Base-by-base conservation (phyloP, 2,888 invertebrate genomes). In the Caenorhabditis japonica region DNA sequence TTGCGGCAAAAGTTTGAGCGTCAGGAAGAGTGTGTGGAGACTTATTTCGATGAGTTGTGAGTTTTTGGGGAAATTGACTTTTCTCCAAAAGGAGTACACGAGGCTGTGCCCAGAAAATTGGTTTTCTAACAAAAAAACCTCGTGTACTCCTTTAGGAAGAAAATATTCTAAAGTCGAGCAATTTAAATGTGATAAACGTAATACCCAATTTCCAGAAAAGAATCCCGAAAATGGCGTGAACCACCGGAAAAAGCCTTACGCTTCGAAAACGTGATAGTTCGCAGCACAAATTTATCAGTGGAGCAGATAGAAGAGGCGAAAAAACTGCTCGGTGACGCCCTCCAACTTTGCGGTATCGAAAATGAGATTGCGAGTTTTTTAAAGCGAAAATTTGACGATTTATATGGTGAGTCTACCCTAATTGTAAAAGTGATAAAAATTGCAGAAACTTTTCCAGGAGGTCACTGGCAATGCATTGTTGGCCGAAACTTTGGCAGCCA, bases 401-500 rank as follows among this genome's bases (percentile, higher is more conserved):
- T 55, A 25, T 70, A 72, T 44, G 79, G 76, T 76, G 27, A 46
- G 76, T 52, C 30, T 30, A n/a, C n/a, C n/a, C n/a, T n/a, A n/a
- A n/a, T n/a, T n/a, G n/a, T n/a, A n/a, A n/a, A n/a, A n/a, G n/a
- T n/a, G n/a, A n/a, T n/a, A n/a, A n/a, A n/a, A n/a, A n/a, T n/a
- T n/a, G n/a, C n/a, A n/a, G n/a, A n/a, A n/a, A n/a, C n/a, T 44
- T n/a, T 47, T 75, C 3, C 41, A 74, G 77, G 77, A 30, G 61
- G 68, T 13, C 69, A 60, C 23, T 79, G 79, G 79, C 71, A 79
- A 23, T 79, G 79, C 53, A 68, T 79, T 15, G 77, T 79, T 23
- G 79, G 79, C 7, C 39, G 77, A 30, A 79, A 79, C 56, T 79
- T 75, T 43, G 79, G 79, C 1, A 75, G 73, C 38, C 79, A 79